These are phyloP conservation scores for Leptopilina syphax DNA, from an alignment of 2,888 invertebrate genomes.

Conservation along the genomic window DNA sequence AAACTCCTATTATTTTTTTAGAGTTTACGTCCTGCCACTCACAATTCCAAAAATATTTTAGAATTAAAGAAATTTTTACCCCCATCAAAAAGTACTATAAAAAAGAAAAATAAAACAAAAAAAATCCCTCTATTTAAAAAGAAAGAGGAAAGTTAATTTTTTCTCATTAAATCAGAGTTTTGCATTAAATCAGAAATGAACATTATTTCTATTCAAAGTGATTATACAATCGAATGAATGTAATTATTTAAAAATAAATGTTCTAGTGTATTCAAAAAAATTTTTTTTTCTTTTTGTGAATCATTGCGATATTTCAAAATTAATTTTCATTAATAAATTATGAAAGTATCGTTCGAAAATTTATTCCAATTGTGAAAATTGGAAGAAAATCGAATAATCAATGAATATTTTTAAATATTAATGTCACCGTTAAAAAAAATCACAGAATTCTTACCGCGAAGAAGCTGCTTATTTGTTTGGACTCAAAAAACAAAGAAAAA, in stretches of 20 bases:
- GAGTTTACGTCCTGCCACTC: not conserved
- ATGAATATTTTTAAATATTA: not conserved
- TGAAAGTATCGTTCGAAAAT: too few relatives aligned
- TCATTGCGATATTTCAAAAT: too few relatives aligned
- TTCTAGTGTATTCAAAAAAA: too few relatives aligned
- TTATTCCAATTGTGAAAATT: conserved; percentile 1
- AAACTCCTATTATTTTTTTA: not conserved
- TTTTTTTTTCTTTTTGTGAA: too few relatives aligned
- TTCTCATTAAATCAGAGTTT: too few relatives aligned
- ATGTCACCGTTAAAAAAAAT: conserved; percentile 20
- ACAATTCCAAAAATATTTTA: not conserved
- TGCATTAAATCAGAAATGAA: too few relatives aligned
- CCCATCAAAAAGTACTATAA: too few relatives aligned
- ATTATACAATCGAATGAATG: too few relatives aligned
- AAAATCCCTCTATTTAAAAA: not conserved
- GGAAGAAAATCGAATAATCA: conserved; percentile 7
- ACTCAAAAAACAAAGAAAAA: conserved; percentile 29
- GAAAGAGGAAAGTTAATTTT: not conserved
- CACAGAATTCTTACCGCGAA: conserved; percentile 27
- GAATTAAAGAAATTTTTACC: not conserved
- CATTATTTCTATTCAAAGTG: too few relatives aligned
- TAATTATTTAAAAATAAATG: too few relatives aligned
- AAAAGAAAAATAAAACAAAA: too few relatives aligned
- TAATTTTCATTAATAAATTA: too few relatives aligned
- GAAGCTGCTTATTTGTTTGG: conserved; percentile 23